Base-by-base conservation (phyloP, 2,113 vertebrate genomes). In the Forbesichthys papilliferus region DNA sequence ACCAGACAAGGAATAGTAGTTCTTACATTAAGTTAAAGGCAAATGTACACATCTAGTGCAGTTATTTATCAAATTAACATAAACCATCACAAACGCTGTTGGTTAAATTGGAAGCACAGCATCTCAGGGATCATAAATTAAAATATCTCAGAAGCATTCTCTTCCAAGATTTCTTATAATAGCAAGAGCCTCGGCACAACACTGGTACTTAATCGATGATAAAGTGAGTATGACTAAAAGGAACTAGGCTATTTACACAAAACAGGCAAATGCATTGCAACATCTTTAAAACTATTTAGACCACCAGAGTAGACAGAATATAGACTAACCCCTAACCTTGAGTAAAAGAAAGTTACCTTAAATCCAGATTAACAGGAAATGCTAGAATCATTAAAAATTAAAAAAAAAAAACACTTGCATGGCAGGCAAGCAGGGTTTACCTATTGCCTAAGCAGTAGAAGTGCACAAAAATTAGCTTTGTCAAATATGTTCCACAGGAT, bases 41-140 rank as follows among this genome's bases (percentile, higher is more conserved):
- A 52, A 52, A 52, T 10, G 49, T 12, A 54, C 7, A n/a, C 7
- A n/a, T n/a, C 13, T 13, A 66, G 33, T 12, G 59, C 60, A 68
- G 47, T 74, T 0, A 66, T n/a, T 0, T 67, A 59, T 66, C 3
- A 52, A 14, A 14, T 54, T 13, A 14, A n/a, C n/a, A 14, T 14
- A 54, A 18, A 13, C 13, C 52, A 54, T 54, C 52, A 54, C 14
- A 54, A n/a, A 54, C n/a, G 13, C n/a, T 54, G 36, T 8, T 54
- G 13, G 14, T 14, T 54, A 16, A 34, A 11, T 3, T 54, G 4
- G 62, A 63, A 36, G 63, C 63, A 67, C 63, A 59, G 55, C 7
- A 52, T 61, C 71, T 53, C 49, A 56, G 48, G 27, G 58, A 61
- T 47, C 48, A 57, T 13, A 3, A 52, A 42, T 8, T 51, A 59